Conservation (phyloP, 2,113 vertebrate genomes). For the Lontra canadensis region DNA sequence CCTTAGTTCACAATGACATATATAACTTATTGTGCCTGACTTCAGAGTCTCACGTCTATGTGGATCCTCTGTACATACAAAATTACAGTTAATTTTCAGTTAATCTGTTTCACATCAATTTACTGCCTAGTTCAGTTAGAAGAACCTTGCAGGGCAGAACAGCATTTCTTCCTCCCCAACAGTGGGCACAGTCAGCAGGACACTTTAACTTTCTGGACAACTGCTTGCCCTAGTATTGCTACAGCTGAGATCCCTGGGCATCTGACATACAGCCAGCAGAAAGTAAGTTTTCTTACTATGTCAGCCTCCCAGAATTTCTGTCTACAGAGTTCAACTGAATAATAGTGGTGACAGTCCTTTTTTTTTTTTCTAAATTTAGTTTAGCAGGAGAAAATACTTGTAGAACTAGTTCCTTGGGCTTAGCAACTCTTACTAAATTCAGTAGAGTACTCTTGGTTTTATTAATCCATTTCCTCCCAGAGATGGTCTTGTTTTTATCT, state of each 20-base stretch:
- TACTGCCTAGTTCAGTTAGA: background rate
- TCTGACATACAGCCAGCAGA: background rate
- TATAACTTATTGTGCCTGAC: background rate
- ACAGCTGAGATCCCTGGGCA: background rate
- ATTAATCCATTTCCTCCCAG: background rate
- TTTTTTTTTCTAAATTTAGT: background rate
- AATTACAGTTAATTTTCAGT: background rate
- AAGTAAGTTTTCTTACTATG: background rate
- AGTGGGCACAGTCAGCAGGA: background rate
- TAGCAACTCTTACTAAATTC: background rate
- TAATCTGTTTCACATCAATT: background rate
- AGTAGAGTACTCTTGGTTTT: background rate
- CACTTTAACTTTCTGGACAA: background rate
- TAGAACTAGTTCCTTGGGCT: background rate
- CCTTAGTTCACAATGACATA: background rate
- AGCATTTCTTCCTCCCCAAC: background rate
- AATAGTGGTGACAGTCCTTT: background rate
- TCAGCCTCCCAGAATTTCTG: background rate
- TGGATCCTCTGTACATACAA: background rate
- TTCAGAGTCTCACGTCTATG: background rate
- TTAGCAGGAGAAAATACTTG: background rate
- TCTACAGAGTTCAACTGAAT: background rate
- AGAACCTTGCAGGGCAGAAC: background rate
- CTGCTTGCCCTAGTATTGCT: background rate
- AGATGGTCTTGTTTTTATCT: background rate